Evolutionary conservation across 2,113 vertebrate genomes (phyloP), one percentile per base, ranked within the genome.

Genomic region (Lynx canadensis): DNA sequence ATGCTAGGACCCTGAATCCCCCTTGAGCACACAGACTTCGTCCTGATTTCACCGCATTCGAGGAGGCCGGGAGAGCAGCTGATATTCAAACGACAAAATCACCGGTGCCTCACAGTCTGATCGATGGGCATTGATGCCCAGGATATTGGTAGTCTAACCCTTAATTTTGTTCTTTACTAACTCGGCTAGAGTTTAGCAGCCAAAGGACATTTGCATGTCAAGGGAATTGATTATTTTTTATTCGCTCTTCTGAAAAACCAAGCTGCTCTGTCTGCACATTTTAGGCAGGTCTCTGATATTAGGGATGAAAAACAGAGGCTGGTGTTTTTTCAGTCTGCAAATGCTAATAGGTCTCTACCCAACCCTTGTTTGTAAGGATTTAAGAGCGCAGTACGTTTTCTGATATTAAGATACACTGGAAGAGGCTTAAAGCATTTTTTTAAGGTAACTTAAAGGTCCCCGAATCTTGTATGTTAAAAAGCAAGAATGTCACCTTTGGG

Each of bases 131-230:
- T 14, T 1, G 69, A 38, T 23, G 52, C 25, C 48, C 89, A 50
- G 68, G 88, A 25, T 13, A 1, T 33, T 8, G 36, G 25, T 33
- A 23, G 21, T 66, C 57, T 82, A 82, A n/a, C n/a, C 71, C 85
- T 94, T 86, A 74, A 81, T 60, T 66, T 52, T 93, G 76, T 31
- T 76, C 55, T 93, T 79, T 50, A 95, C 68, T 48, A 94, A 89
- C n/a, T 88, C 7, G n/a, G 89, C n/a, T 41, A 60, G 25, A 95
- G 95, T 10, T 48, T 1, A 23, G 36, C 16, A 74, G 86, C 6
- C 29, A 90, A 69, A 83, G 38, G 81, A n/a, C 68, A 96, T 38
- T 74, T 15, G 57, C 78, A 79, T 50, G 78, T 84, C 69, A 92
- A 78, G 78, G 0, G 2, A 48, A 29, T 27, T 92, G 60, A 57